Percentiles rank a stretch among this genome's conserved stretches.
Evolutionary conservation across 2,888 invertebrate genomes (phyloP).

Genomic region (Tetragonula carbonaria): DNA sequence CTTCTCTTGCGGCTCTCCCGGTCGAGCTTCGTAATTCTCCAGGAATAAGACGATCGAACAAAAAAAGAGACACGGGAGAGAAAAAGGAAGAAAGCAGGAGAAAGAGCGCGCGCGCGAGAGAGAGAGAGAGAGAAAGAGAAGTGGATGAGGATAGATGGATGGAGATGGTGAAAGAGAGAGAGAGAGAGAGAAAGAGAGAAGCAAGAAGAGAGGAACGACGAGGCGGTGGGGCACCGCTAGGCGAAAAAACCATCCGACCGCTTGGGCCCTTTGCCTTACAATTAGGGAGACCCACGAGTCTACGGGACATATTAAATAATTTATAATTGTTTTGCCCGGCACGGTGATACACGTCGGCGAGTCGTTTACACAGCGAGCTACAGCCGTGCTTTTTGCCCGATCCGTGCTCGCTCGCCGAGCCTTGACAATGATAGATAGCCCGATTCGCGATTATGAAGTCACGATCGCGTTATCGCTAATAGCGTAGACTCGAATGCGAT

Average conservation of each 20-base stretch:
- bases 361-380: constrained; percentile 74
- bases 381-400: constrained; percentile 64
- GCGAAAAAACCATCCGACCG: constrained; percentile 65
- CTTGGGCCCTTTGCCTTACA: constrained; percentile 68
- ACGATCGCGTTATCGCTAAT: constrained; percentile 55
- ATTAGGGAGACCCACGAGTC: constrained; percentile 67
- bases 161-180: constrained; percentile 11
- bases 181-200: constrained; percentile 14
- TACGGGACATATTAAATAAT: constrained; percentile 74
- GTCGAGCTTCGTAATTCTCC: constrained; percentile 61
- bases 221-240: constrained; percentile 38
- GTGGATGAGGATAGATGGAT: constrained; percentile 1
- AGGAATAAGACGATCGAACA: constrained; percentile 56
- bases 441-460: constrained; percentile 71
- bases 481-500: constrained; percentile 1
- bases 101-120: too few species aligned
- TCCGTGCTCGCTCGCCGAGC: constrained; percentile 17
- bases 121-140: neutral
- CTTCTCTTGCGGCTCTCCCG: neutral
- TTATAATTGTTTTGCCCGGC: constrained; percentile 76
- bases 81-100: neutral
- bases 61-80: constrained; percentile 46
- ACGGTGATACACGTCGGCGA: constrained; percentile 67
- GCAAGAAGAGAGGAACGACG: constrained; percentile 35
- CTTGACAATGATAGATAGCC: constrained; percentile 73